Percentiles rank a stretch among this genome's conserved stretches.
Conservation (phyloP, 2,888 invertebrate species). For the Eupithecia centaureata region DNA sequence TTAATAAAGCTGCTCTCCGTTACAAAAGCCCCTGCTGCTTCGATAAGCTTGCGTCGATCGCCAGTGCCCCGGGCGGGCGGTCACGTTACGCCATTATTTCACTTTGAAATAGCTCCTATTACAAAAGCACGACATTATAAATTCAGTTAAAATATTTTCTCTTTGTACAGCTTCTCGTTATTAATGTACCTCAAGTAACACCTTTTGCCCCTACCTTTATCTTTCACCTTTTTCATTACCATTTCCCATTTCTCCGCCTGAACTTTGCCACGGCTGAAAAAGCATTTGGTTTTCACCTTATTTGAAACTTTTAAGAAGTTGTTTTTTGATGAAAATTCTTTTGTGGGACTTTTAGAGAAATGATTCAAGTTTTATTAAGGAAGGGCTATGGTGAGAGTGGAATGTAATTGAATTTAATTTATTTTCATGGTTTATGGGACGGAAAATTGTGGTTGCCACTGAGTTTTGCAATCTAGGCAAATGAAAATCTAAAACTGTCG, state of each 20-base stretch:
- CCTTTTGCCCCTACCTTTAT: constrained; percentile 45
- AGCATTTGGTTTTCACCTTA: constrained; percentile 45
- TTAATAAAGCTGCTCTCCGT: not conserved
- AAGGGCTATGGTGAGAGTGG: constrained; percentile 35
- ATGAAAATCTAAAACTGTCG: not conserved
- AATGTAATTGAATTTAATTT: constrained; percentile 27
- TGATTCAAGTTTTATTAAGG: constrained; percentile 36
- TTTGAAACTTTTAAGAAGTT: constrained; percentile 32
- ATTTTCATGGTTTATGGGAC: constrained; percentile 20
- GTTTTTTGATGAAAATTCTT: constrained; percentile 46
- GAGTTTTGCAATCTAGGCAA: constrained; percentile 12
- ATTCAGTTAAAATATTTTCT: constrained; percentile 44
- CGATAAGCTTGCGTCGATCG: not conserved
- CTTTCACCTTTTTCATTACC: constrained; percentile 47
- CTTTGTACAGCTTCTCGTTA: constrained; percentile 41
- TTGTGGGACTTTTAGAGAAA: constrained; percentile 41
- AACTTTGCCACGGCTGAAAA: constrained; percentile 43
- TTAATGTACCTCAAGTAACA: constrained; percentile 44
- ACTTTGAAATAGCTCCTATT: constrained; percentile 38
- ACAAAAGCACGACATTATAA: constrained; percentile 41
- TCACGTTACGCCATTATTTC: constrained; percentile 39
- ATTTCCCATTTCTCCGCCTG: constrained; percentile 42
- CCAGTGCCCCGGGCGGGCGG: constrained; percentile 18
- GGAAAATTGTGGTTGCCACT: constrained; percentile 15
- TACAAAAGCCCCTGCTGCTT: not conserved